These are phyloP conservation scores for Cyanoramphus novaezelandiae DNA, from an alignment of 2,113 vertebrate genomes.

Conservation along the genomic window DNA sequence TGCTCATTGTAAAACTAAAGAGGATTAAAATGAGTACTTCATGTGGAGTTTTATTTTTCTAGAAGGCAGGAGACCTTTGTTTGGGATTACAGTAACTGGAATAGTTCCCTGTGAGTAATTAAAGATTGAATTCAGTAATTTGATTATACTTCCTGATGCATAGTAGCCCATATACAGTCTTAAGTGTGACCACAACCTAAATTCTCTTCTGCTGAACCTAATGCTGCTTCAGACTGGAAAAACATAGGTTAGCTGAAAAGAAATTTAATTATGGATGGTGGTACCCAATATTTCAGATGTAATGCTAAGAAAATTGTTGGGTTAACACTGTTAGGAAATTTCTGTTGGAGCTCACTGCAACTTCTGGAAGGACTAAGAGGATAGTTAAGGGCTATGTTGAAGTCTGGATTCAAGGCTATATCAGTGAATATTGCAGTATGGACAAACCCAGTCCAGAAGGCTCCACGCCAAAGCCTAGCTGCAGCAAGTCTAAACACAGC, in stretches of 20 bases:
- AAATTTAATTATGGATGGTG: neutral
- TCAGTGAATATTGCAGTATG: neutral
- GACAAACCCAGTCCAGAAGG: neutral
- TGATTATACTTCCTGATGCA: neutral
- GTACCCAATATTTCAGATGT: neutral
- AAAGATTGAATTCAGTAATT: neutral
- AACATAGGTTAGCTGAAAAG: neutral
- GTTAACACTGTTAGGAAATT: neutral
- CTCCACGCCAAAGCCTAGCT: neutral
- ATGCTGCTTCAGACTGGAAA: neutral
- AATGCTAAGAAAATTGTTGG: neutral
- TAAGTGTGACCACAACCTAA: neutral
- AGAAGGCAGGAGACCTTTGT: neutral
- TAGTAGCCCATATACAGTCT: neutral
- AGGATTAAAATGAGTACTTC: neutral
- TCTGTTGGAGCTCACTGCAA: neutral
- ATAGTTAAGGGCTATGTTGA: neutral
- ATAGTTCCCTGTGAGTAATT: neutral
- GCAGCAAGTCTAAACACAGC: neutral
- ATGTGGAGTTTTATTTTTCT: neutral
- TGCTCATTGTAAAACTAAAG: conserved; percentile 15
- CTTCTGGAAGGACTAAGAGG: neutral
- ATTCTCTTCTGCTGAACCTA: neutral
- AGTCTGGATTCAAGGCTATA: neutral
- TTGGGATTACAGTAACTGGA: neutral